Evolutionary conservation across 2,113 vertebrate genomes (phyloP), one percentile per base, ranked within the genome.

Genomic region (Tiliqua scincoides): DNA sequence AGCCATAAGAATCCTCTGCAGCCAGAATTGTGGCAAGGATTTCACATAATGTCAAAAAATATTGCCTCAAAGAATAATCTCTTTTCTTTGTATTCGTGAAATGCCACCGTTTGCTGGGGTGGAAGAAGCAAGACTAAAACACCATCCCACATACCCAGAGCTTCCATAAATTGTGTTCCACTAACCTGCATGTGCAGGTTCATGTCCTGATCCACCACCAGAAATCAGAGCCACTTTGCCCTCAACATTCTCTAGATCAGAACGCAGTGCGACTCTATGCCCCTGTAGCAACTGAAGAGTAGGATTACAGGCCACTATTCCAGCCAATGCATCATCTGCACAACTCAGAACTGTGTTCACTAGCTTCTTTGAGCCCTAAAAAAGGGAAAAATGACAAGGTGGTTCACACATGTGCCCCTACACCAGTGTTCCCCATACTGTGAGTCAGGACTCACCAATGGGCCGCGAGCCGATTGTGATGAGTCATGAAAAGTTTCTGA

Each of bases 201-300:
- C 98, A 0, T 99, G 99, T 70, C 99, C 99, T 0, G 99, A 99
- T 1, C 98, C 99, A 0, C 99, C 98, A 0, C 99, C 99, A 0
- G 98, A 98, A 5, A 99, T 90, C 87, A 99, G 89, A 0, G 97
- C 98, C 91, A 99, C 99, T 8, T 89, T 97, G 10, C 98, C 98
- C 40, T 70, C 96, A 57, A 99, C 87, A 71, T 89, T 92, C 6
- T 85, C 84, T 87, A 98, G 89, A 82, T 99, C 98, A 0, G 96
- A 92, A 0, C 98, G 97, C 1, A 99, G 93, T 84, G 97, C 96
- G 0, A 98, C 98, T 0, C 98, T 97, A 95, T 99, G 98, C 2
- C 98, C 98, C 85, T 83, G 92, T 21, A 99, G 95, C 14, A 98
- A 92, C 87, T 93, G 94, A 0, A 99, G 95, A 6, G 91, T 90